Evolutionary conservation across 2,113 vertebrate species (phyloP), one percentile per base, ranked within the genome.

Genomic region (Proteles cristata): DNA sequence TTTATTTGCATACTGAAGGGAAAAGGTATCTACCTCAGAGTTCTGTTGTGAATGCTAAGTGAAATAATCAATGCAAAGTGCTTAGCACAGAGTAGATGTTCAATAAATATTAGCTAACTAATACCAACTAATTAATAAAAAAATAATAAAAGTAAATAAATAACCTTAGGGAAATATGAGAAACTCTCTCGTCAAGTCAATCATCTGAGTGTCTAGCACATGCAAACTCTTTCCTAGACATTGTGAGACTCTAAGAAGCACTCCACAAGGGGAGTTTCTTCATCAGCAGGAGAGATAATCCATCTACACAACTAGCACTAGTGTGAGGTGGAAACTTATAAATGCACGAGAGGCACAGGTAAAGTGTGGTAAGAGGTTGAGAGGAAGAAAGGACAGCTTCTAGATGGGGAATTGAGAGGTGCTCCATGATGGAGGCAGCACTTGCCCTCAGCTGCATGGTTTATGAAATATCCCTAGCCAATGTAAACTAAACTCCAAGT

Each of bases 1-100:
- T 92, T 86, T 80, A 63, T 79, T 77, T 74, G 25, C 58, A 88
- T 93, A 86, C 73, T 65, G 68, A 97, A 88, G 77, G 28, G 90
- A 90, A 97, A 43, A 43, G 4, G 2, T 45, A 80, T 43, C 35
- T 74, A 69, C 55, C 43, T 71, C 23, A 94, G 69, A 87, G 31
- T 61, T 90, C 45, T 76, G n/a, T 61, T 85, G 43, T 61, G 26
- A 82, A 50, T 69, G 85, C 45, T n/a, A 69, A 65, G 61, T 39
- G 53, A 50, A 93, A 43, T 84, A 84, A 90, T 58, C 7, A 95
- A 63, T 71, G 50, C 58, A 68, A 82, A 84, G 45, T 55, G 11
- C 31, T 45, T 35, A 90, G 35, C 31, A 81, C 33, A 43, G 19
- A 69, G 83, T 14, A 80, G 45, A 69, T 86, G 15, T 15, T 91